Evolutionary conservation across 2,888 invertebrate species (phyloP).

Genomic region (Drosophila limbata): DNA sequence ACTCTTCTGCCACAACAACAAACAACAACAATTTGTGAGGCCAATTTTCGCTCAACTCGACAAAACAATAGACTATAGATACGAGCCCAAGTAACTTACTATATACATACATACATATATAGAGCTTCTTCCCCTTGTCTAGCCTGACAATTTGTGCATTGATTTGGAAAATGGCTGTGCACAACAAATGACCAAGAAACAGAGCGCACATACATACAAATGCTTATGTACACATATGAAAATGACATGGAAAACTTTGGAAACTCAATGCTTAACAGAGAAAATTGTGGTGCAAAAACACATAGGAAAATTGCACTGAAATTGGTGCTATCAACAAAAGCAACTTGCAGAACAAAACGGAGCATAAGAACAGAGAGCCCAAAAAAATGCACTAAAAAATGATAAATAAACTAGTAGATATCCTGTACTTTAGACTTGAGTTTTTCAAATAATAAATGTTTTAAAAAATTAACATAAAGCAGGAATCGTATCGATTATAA

Average conservation of each 20-base stretch:
- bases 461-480: background rate
- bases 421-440: background rate
- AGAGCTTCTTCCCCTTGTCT: conserved; percentile 11
- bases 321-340: conserved; percentile 72
- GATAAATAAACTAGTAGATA: background rate
- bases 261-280: conserved; percentile 25
- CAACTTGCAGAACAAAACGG: conserved; percentile 59
- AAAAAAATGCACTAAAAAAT: background rate
- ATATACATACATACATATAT: background rate
- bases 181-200: conserved; percentile 61
- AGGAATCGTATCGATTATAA: too few relatives aligned
- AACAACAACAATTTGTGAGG: conserved; percentile 63
- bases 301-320: conserved; percentile 68
- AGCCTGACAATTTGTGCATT: conserved; percentile 79
- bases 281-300: conserved; percentile 32
- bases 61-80: conserved; percentile 40
- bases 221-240: conserved; percentile 22
- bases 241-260: conserved; percentile 44
- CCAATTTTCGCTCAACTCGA: conserved; percentile 58
- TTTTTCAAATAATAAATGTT: background rate
- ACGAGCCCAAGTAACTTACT: conserved; percentile 8
- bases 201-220: conserved; percentile 41
- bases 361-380: conserved; percentile 15
- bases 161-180: conserved; percentile 73
- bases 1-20: conserved; percentile 40